Percentiles rank a stretch among this genome's conserved stretches.
These are phyloP conservation scores for Cheumatopsyche charites DNA, from an alignment of 1,140 invertebrate genomes.

Conservation along the genomic window DNA sequence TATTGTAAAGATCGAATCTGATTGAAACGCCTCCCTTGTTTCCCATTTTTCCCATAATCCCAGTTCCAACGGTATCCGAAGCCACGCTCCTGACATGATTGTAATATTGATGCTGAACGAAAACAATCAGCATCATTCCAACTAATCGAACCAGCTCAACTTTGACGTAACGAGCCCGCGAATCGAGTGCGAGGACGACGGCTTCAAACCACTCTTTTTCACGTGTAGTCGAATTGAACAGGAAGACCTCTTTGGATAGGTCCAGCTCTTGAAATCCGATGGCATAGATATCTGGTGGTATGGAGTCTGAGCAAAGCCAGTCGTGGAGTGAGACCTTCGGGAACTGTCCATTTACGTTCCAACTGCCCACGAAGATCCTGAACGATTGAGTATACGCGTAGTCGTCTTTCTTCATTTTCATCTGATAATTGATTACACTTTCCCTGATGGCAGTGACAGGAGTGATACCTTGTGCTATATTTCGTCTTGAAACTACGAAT, in stretches of 20 bases:
- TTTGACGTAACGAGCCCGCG: constrained; percentile 73
- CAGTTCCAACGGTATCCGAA: constrained; percentile 86
- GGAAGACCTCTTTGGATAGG: constrained; percentile 92
- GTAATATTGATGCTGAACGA: constrained; percentile 78
- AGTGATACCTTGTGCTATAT: constrained; percentile 70
- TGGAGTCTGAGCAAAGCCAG: constrained; percentile 82
- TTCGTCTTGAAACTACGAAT: constrained; percentile 64
- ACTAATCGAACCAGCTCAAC: constrained; percentile 85
- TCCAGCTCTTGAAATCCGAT: constrained; percentile 97
- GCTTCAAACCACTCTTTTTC: constrained; percentile 87
- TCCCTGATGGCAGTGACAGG: constrained; percentile 79
- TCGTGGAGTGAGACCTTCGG: constrained; percentile 73
- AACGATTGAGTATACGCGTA: constrained; percentile 80
- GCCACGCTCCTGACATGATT: constrained; percentile 77
- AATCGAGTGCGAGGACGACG: constrained; percentile 54
- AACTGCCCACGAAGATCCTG: constrained; percentile 88
- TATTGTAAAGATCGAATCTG: constrained; percentile 89
- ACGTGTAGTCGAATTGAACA: constrained; percentile 88
- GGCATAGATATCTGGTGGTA: constrained; percentile 93
- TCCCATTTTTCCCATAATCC: constrained; percentile 94
- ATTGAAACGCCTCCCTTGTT: constrained; percentile 98
- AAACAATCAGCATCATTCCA: constrained; percentile 91
- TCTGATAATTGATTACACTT: constrained; percentile 77
- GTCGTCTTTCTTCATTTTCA: constrained; percentile 80
- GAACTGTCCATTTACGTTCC: constrained; percentile 97